Evolutionary conservation across 1,140 invertebrate species (phyloP).

Genomic region (Agrilus planipennis): DNA sequence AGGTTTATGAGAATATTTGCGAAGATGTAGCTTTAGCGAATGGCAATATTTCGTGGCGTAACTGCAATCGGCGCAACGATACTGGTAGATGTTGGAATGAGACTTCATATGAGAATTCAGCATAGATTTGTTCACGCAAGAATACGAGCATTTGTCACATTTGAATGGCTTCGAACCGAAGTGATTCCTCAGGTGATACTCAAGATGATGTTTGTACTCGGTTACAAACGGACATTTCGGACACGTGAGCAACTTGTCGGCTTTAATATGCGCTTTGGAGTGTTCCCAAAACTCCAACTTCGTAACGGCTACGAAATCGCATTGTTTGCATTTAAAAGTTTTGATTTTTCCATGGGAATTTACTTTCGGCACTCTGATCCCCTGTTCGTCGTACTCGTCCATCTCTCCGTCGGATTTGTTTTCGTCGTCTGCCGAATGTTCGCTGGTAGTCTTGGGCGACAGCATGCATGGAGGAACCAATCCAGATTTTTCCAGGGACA

Average conservation of each 20-base stretch:
- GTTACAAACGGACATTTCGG: slow-evolving; percentile 93
- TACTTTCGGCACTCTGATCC: slow-evolving; percentile 53
- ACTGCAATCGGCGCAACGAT: slow-evolving; percentile 86
- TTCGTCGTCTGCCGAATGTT: slow-evolving; percentile 14
- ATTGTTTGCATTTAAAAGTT: slow-evolving; percentile 87
- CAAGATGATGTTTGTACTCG: slow-evolving; percentile 96
- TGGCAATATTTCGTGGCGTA: slow-evolving; percentile 99
- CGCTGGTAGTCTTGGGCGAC: slow-evolving; percentile 10
- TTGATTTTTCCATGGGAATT: slow-evolving; percentile 78
- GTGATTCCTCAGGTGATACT: slow-evolving; percentile 95
- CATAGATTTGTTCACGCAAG: slow-evolving; percentile 99
- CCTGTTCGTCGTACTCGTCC: slow-evolving; percentile 49
- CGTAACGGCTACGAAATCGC: slow-evolving; percentile 68
- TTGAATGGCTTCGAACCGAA: slow-evolving; percentile 93
- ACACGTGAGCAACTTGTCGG: slow-evolving; percentile 84
- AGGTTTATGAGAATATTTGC: slow-evolving; percentile 83
- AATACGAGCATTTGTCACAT: slow-evolving; percentile 82
- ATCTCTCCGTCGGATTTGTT: slow-evolving; percentile 28
- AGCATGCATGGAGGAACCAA: slow-evolving; percentile 6
- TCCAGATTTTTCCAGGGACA: slow-evolving; percentile 17
- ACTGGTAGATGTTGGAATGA: slow-evolving; percentile 94
- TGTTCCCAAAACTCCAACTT: slow-evolving; percentile 94
- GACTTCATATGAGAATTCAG: slow-evolving; percentile 97
- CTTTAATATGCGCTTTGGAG: slow-evolving; percentile 78
- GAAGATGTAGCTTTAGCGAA: slow-evolving; percentile 87